These are phyloP conservation scores for Paguma larvata DNA, from an alignment of 2,797 vertebrate genomes.

Conservation along the genomic window DNA sequence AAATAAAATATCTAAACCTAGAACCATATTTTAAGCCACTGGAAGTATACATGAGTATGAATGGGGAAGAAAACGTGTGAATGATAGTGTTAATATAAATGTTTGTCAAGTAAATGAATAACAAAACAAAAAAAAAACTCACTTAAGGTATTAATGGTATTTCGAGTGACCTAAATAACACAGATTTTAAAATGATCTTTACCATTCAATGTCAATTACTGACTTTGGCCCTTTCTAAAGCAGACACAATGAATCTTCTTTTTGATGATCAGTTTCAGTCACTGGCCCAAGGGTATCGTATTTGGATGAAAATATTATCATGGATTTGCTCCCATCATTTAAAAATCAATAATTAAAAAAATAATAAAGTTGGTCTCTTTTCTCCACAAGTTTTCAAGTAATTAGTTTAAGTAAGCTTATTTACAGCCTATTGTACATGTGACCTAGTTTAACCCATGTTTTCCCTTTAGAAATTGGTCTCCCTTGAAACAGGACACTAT, in stretches of 20 bases:
- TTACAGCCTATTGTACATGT: slow-evolving; percentile 54
- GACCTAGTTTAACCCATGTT: background rate
- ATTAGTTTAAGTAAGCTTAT: slow-evolving; percentile 71
- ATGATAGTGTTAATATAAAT: background rate
- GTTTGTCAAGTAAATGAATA: background rate
- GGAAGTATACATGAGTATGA: background rate
- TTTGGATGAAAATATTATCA: slow-evolving; percentile 49
- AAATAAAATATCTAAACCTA: background rate
- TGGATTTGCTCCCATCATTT: slow-evolving; percentile 65
- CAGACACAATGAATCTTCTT: slow-evolving; percentile 7
- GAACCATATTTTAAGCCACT: background rate
- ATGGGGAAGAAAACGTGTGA: accelerated
- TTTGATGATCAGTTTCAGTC: background rate
- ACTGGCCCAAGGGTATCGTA: background rate
- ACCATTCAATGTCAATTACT: background rate
- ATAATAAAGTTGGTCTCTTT: slow-evolving; percentile 65
- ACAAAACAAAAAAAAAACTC: background rate
- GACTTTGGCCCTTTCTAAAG: slow-evolving; percentile 34
- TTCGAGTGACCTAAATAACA: slow-evolving; percentile 55
- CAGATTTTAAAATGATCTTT: background rate
- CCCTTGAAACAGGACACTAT: background rate
- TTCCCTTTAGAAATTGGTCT: slow-evolving; percentile 37
- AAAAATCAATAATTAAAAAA: slow-evolving; percentile 66
- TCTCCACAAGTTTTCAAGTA: slow-evolving; percentile 73
- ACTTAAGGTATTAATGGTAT: background rate